Base-by-base conservation (phyloP, 30 jellyfish, hydroid and myxozoan species). In the Haliclystus octoradiatus region DNA sequence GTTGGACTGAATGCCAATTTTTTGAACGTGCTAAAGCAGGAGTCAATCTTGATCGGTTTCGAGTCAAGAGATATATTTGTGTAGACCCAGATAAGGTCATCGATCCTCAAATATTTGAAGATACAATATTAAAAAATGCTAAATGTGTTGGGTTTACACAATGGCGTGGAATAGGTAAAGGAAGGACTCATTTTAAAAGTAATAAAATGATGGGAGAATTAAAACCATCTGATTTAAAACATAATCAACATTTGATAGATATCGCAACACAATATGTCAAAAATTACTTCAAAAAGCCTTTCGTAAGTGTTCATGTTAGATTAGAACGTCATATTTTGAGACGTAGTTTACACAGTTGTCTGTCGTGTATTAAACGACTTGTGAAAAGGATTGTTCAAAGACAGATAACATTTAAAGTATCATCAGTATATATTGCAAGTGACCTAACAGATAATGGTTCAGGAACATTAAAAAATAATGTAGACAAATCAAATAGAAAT, bases 111-210 rank as follows among this genome's bases (percentile, higher is more conserved):
- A 73, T 66, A 47, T 49, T 89, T 24, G 98, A 89, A 71, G 65
- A 50, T 13, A 66, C 19, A 32, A 87, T 89, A n/a, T 69, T 89
- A 49, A 52, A 68, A 70, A 62, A 63, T 34, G 66, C 85, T 26
- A 49, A 74, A 3, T 89, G 98, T 33, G 94, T 82, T 27, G 93
- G 93, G 3, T 76, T 89, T 23, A 32, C 81, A 26, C 88, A 76
- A 23, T 89, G 98, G 98, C 80, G 80, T 57, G 98, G 98, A 23
- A 77, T 9, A 19, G 98, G 98, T 26, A 52, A 68, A 19, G 63
- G 51, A 34, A 57, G 98, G 33, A 80, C 95, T 61, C 98, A 89
- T 53, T 89, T 89, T 71, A 75, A 87, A 52, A 33, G 71, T 34
- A 80, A 94, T 0, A 50, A 62, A n/a, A 51, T 73, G 47, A 83